Conservation (phyloP, 92 coral and sea anemone species). For the Epizoanthus illoricatus region DNA sequence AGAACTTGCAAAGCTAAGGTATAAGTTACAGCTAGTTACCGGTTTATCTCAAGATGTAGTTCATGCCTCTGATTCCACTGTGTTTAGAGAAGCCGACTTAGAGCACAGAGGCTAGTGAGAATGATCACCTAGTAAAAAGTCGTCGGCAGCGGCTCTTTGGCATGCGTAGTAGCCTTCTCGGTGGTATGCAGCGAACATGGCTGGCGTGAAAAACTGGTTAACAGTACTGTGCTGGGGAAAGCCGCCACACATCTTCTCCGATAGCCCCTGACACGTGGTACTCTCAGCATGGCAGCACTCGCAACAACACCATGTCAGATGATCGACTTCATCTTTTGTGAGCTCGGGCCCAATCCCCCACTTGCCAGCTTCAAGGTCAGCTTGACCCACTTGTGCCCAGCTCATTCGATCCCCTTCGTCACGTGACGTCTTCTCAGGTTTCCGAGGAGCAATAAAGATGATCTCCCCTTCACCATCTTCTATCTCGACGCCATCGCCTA, state of each 20-base stretch:
- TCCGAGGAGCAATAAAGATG: slow-evolving; percentile 50
- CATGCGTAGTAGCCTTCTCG: slow-evolving; percentile 69
- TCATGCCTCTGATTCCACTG: too few relatives aligned
- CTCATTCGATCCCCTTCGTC: slow-evolving; percentile 12
- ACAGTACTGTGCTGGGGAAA: slow-evolving; percentile 63
- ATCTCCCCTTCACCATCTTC: slow-evolving; percentile 63
- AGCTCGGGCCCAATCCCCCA: slow-evolving; percentile 68
- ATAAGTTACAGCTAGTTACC: too few relatives aligned
- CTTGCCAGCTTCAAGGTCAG: slow-evolving; percentile 32
- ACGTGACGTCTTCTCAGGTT: slow-evolving; percentile 15
- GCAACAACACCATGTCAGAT: slow-evolving; percentile 62
- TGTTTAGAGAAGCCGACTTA: too few relatives aligned
- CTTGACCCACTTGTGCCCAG: slow-evolving; percentile 52
- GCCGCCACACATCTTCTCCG: slow-evolving; percentile 49
- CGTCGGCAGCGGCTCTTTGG: slow-evolving; percentile 52
- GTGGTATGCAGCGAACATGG: slow-evolving; percentile 63
- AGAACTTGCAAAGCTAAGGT: too few relatives aligned
- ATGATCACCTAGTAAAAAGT: slow-evolving; percentile 30
- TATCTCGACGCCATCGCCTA: slow-evolving; percentile 17
- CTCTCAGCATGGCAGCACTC: slow-evolving; percentile 54
- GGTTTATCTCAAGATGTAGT: too few relatives aligned
- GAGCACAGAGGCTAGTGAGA: too few relatives aligned
- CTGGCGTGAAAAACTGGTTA: slow-evolving; percentile 70
- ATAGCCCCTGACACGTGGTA: slow-evolving; percentile 31
- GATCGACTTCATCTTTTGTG: slow-evolving; percentile 49